Base-by-base conservation (phyloP, 2,888 invertebrate genomes). In the Cybosia mesomella region DNA sequence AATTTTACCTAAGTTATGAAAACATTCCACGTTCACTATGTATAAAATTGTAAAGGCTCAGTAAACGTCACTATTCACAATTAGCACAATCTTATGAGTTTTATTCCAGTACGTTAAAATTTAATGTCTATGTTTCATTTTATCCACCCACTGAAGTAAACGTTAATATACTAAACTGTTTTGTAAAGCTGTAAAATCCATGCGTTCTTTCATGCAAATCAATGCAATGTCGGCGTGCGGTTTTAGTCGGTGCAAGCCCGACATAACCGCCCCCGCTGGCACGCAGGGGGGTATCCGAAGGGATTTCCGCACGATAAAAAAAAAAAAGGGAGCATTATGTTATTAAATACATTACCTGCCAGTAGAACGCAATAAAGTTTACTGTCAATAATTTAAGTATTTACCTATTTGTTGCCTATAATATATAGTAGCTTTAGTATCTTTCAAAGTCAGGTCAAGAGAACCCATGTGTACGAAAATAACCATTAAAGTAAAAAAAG, bases 91-190 rank as follows among this genome's bases (percentile, higher is more conserved):
- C 32, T 18, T 53, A 39, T 32, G 43, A 66, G 28, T 15, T 60
- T 43, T 22, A 60, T 55, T 39, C 13, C 24, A 36, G 18, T 8
- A 53, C 21, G 24, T 21, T 15, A 59, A 18, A 28, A 54, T 28
- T 55, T 66, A 54, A 66, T 28, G 60, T 36, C 28, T 39, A 21
- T 24, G 28, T 32, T 60, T 55, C 53, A 28, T 66, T 66, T 61
- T 43, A 61, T 61, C 60, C 22, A 15, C 66, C 66, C 43, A 66
- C 66, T 39, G n/a, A 24, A 60, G 28, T 24, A 28, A 63, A 22
- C 62, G 10, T 53, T 59, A 18, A 54, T 54, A 36, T 49, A 36
- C 24, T 39, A 43, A 28, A 54, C 21, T 55, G 22, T 58, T 36
- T 13, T 59, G 34, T 10, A n/a, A 15, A 32, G n/a, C 54, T 54